phyloP scores from a whole-genome alignment of 2,797 vertebrate species.

The Halcyon chelicuti region DNA sequence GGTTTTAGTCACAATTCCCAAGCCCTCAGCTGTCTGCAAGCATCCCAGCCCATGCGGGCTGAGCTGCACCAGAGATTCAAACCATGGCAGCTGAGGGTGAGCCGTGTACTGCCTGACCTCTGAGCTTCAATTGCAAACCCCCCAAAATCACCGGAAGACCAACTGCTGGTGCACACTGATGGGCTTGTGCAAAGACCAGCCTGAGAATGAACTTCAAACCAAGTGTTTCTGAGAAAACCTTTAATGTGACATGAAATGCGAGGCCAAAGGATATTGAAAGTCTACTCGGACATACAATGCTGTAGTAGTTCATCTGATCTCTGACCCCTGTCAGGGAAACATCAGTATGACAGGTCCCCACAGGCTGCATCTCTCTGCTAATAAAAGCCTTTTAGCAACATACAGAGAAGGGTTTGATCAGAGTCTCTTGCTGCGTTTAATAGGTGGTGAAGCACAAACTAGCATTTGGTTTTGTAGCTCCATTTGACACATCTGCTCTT shows the following conservation, averaged over 20 bases:
- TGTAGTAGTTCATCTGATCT: constrained; percentile 54
- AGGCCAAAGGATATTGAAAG: constrained; percentile 7
- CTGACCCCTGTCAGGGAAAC: constrained; percentile 30
- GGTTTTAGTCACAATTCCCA: constrained; percentile 25
- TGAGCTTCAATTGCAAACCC: rapidly evolving
- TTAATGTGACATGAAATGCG: neutral
- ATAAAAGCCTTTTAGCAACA: constrained; percentile 13
- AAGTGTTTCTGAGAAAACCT: neutral
- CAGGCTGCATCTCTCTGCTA: neutral
- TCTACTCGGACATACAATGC: neutral
- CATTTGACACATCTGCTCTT: neutral
- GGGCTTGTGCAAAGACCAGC: neutral
- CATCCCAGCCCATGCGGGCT: neutral
- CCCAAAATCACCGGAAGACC: neutral
- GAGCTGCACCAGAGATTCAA: neutral
- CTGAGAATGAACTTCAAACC: neutral
- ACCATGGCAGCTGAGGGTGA: neutral
- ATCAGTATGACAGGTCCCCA: neutral
- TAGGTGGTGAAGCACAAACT: neutral
- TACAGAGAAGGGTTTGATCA: neutral
- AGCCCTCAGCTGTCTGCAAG: neutral
- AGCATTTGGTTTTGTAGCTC: neutral
- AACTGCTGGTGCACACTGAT: neutral
- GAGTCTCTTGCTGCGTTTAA: neutral
- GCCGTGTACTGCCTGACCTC: neutral